These are phyloP conservation scores for Drosophila albomicans DNA, from an alignment of 1,140 invertebrate genomes.

Conservation along the genomic window DNA sequence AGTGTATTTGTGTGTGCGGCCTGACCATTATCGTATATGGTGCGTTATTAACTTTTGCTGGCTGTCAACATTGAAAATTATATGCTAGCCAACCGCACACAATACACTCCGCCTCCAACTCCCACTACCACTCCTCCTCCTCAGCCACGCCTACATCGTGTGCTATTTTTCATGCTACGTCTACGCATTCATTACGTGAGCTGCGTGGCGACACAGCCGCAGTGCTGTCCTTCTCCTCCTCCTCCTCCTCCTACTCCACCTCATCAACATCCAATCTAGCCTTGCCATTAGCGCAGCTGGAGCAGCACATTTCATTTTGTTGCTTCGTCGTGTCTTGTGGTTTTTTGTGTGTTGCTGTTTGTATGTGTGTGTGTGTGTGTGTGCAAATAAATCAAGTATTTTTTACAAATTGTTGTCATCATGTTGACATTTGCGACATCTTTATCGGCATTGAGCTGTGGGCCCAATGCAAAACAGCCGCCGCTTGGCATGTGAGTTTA, in stretches of 20 bases:
- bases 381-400: conserved; percentile 79
- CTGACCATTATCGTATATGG: conserved; percentile 74
- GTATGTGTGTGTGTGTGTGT: not conserved
- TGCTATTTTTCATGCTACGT: conserved; percentile 72
- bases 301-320: conserved; percentile 69
- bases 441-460: conserved; percentile 65
- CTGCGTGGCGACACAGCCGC: conserved; percentile 63
- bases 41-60: conserved; percentile 81
- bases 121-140: not conserved
- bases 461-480: conserved; percentile 33
- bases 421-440: conserved; percentile 82
- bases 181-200: conserved; percentile 80
- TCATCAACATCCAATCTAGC: conserved; percentile 1
- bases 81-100: conserved; percentile 60
- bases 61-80: conserved; percentile 80
- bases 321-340: conserved; percentile 24
- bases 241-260: not conserved
- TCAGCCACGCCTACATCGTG: conserved; percentile 11
- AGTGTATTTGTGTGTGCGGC: conserved; percentile 48
- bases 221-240: not conserved
- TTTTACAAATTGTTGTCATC: conserved; percentile 84
- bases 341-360: conserved; percentile 25
- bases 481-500: not conserved
- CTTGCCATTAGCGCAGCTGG: conserved; percentile 72
- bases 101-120: conserved; percentile 4